These are phyloP conservation scores for Hymenopus coronatus DNA, from an alignment of 2,888 invertebrate species.

Conservation along the genomic window DNA sequence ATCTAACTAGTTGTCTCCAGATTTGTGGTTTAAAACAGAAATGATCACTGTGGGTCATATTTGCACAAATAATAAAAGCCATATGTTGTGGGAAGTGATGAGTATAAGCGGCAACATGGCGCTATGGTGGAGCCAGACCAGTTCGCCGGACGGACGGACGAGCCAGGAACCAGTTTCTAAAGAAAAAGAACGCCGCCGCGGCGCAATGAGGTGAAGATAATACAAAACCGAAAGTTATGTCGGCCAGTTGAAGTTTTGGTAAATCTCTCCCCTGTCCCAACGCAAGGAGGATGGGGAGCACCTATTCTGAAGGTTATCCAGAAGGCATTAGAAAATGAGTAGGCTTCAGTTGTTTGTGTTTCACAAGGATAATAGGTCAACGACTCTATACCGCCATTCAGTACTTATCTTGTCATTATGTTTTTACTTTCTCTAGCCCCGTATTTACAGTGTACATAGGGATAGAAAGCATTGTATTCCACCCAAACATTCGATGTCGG, in stretches of 20 bases:
- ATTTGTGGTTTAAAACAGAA: too few relatives aligned
- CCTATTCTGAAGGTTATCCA: too few relatives aligned
- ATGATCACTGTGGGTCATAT: too few relatives aligned
- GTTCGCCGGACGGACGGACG: background rate
- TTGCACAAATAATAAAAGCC: too few relatives aligned
- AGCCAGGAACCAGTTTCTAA: slow-evolving; percentile 22
- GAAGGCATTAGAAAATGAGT: too few relatives aligned
- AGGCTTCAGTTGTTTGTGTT: background rate
- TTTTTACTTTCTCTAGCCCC: too few relatives aligned
- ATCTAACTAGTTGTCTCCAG: too few relatives aligned
- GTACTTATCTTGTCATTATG: background rate
- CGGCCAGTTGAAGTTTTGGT: background rate
- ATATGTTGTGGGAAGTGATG: background rate
- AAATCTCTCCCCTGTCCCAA: background rate
- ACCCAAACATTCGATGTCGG: too few relatives aligned
- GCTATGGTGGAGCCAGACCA: background rate
- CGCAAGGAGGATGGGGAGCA: background rate
- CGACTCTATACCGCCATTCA: background rate
- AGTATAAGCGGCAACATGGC: slow-evolving; percentile 13
- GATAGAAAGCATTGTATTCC: too few relatives aligned
- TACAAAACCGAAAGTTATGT: slow-evolving; percentile 20
- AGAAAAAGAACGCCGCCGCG: slow-evolving; percentile 16
- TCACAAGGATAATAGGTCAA: background rate
- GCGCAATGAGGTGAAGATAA: background rate
- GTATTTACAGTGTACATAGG: too few relatives aligned